Conservation (phyloP, 2,888 invertebrate genomes). For the Rhagonycha lutea region DNA sequence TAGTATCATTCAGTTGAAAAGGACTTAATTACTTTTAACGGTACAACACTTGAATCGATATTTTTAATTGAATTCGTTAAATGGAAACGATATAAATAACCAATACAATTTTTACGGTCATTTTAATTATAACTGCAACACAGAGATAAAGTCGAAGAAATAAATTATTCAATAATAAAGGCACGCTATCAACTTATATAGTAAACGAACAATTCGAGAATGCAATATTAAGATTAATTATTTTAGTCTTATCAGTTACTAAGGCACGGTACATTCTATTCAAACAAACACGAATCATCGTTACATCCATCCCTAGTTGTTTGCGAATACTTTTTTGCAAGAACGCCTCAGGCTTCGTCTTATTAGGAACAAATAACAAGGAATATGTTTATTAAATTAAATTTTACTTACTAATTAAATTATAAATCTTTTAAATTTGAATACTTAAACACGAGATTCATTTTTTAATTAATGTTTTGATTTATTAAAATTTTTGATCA, state of each 20-base stretch:
- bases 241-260: conserved; percentile 47
- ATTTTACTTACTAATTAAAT: neutral
- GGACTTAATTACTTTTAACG: neutral
- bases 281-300: conserved; percentile 53
- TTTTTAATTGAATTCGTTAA: neutral
- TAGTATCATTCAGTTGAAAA: neutral
- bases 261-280: conserved; percentile 50
- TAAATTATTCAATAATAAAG: neutral
- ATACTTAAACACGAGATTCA: neutral
- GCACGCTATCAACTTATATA: conserved; percentile 3
- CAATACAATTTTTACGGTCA: neutral
- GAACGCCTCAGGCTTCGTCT: neutral
- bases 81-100: neutral
- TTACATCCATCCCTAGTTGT: conserved; percentile 15
- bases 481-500: neutral
- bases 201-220: conserved; percentile 48
- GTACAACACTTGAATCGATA: neutral
- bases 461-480: neutral
- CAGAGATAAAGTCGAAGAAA: neutral
- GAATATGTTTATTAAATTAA: neutral
- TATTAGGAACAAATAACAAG: neutral
- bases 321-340: conserved; percentile 12
- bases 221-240: conserved; percentile 56
- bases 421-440: neutral
- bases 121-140: neutral